Evolutionary conservation across 2,797 vertebrate species (phyloP).

Genomic region (Iguana delicatissima): DNA sequence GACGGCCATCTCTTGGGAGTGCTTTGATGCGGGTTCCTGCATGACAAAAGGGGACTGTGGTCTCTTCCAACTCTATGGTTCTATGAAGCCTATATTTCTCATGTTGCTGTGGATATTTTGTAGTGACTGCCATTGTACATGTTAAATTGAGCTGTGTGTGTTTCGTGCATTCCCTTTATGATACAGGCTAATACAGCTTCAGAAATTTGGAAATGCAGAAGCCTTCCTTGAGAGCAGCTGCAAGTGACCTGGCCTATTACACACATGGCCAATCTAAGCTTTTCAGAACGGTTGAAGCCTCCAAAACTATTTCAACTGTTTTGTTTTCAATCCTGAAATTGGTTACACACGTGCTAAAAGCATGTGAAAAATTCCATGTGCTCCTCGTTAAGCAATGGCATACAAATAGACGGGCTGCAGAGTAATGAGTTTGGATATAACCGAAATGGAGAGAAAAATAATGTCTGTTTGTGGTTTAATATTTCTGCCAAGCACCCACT

Average conservation of each 20-base stretch:
- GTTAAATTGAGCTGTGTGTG: not conserved
- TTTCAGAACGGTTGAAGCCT: not conserved
- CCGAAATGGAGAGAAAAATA: not conserved
- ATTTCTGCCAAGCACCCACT: slow-evolving; percentile 5
- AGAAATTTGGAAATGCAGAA: not conserved
- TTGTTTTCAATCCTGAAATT: slow-evolving; percentile 1
- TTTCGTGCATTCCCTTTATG: not conserved
- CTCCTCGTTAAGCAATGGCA: slow-evolving; percentile 4
- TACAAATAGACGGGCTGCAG: not conserved
- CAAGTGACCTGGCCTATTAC: not conserved
- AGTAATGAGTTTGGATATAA: not conserved
- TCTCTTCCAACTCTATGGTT: too few relatives aligned
- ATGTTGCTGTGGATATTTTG: not conserved
- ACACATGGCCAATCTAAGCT: not conserved
- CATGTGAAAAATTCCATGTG: not conserved
- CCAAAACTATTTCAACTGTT: slow-evolving; percentile 22
- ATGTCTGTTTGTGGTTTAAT: not conserved
- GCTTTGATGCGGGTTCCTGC: too few relatives aligned
- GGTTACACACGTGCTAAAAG: not conserved
- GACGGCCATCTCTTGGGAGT: too few relatives aligned
- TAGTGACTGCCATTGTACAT: not conserved
- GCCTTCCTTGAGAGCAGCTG: slow-evolving; percentile 24
- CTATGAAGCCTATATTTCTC: not conserved
- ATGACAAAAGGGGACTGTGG: too few relatives aligned
- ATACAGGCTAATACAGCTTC: not conserved